These are phyloP conservation scores for Himalopsyche tibetana DNA, from an alignment of 2,888 invertebrate species.

Conservation along the genomic window DNA sequence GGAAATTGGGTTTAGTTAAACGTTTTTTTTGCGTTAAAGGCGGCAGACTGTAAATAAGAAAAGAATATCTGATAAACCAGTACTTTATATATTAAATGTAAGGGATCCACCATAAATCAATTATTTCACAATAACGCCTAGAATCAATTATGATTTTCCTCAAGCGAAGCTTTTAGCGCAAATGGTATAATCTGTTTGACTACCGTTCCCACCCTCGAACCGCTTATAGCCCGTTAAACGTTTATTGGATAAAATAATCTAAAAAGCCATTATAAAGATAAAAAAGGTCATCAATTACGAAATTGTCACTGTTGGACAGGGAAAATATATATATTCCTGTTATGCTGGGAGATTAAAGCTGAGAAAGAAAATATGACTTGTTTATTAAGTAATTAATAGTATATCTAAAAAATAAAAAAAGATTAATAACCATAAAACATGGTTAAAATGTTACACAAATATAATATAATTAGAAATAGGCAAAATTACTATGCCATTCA, in stretches of 20 bases:
- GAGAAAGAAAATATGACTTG: not conserved
- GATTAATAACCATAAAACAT: too few relatives aligned
- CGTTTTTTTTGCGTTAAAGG: not conserved
- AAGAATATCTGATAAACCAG: slow-evolving; percentile 26
- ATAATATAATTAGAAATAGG: too few relatives aligned
- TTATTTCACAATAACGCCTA: slow-evolving; percentile 44
- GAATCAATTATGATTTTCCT: slow-evolving; percentile 58
- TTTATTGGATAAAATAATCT: slow-evolving; percentile 58
- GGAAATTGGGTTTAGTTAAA: not conserved
- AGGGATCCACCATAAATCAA: slow-evolving; percentile 44
- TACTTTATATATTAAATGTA: slow-evolving; percentile 20
- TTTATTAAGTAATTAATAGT: not conserved
- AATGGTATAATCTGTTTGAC: slow-evolving; percentile 58
- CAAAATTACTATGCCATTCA: too few relatives aligned
- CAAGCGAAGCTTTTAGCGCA: slow-evolving; percentile 55
- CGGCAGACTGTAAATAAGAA: not conserved
- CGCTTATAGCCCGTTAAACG: slow-evolving; percentile 55
- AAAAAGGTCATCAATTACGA: slow-evolving; percentile 63
- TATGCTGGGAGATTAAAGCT: not conserved
- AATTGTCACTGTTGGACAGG: slow-evolving; percentile 54
- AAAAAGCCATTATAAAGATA: slow-evolving; percentile 62
- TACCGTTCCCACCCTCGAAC: slow-evolving; percentile 18
- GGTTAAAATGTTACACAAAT: too few relatives aligned
- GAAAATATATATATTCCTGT: slow-evolving; percentile 51
- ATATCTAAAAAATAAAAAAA: too few relatives aligned